Percentiles rank a stretch among this genome's conserved stretches.
phyloP scores from a whole-genome alignment of 2,113 vertebrate genomes.

The Rhagologus leucostigma region DNA sequence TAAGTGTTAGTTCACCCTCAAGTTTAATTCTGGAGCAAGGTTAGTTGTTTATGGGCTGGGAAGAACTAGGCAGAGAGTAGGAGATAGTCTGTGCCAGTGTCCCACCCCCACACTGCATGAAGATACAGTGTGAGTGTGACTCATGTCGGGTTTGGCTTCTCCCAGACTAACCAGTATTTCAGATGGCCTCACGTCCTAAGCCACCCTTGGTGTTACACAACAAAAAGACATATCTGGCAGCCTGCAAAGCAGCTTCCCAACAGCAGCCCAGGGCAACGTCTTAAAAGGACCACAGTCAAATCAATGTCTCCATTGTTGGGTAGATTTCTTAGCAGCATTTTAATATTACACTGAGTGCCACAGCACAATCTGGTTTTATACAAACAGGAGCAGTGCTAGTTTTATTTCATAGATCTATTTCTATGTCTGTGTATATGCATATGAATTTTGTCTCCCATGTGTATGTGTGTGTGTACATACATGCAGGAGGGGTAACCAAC shows the following conservation, averaged over 20 bases:
- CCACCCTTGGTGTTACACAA: conserved; percentile 27
- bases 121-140: neutral
- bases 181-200: neutral
- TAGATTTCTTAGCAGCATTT: neutral
- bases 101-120: neutral
- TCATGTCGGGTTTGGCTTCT: neutral
- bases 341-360: neutral
- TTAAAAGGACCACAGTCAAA: conserved; percentile 5
- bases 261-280: conserved; percentile 33
- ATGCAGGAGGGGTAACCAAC: neutral
- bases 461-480: neutral
- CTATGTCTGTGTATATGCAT: neutral
- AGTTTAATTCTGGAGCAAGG: neutral
- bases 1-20: neutral
- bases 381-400: neutral
- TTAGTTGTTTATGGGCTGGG: neutral
- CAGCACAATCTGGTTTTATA: neutral
- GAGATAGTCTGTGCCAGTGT: neutral
- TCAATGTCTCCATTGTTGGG: neutral
- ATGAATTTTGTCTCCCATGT: neutral
- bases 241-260: neutral
- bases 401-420: neutral
- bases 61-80: neutral
- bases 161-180: conserved; percentile 45
- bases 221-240: neutral